Evolutionary conservation across 2,113 vertebrate genomes (phyloP), one percentile per base, ranked within the genome.

Genomic region (Labeo rohita): DNA sequence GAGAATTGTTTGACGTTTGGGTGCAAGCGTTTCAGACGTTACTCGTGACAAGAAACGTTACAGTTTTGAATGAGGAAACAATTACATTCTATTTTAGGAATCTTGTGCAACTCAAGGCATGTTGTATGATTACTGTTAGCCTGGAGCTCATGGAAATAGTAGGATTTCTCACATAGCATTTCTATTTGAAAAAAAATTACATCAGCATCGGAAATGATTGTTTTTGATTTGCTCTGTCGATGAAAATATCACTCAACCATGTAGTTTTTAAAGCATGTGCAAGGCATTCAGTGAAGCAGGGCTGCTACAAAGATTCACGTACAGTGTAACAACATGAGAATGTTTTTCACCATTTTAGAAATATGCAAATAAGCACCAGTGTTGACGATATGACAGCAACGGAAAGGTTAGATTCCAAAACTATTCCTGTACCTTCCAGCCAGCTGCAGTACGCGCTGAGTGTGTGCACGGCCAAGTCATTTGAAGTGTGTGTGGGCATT

Each of bases 341-440:
- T 11, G 13, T 52, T 68, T 47, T 47, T 80, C n/a, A 7, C 21
- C 54, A 28, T 49, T 80, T 13, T 47, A 52, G 8, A 52, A 34
- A 21, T 18, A 82, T 34, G 63, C 45, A 68, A 68, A 82, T 72
- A 39, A 39, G 15, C 61, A 34, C 23, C 61, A 8, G 21, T 63
- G 59, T 65, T 5, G n/a, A 65, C 1, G 7, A 23, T 43, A 49
- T 34, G 43, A 28, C 79, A 83, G 52, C 1, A 34, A 34, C 6
- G 9, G 16, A 83, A 54, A 52, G 65, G 43, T 36, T 83, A 68
- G 47, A 49, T 54, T 28, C 16, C 34, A 83, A 68, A 81, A 81
- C 66, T 10, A 49, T 65, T 66, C 79, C 34, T 5, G 54, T 47
- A 47, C 6, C 18, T 47, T 59, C 9, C 59, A 49, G 39, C 8